Evolutionary conservation across 2,888 invertebrate genomes (phyloP).

Genomic region (Gerosis bhagava): DNA sequence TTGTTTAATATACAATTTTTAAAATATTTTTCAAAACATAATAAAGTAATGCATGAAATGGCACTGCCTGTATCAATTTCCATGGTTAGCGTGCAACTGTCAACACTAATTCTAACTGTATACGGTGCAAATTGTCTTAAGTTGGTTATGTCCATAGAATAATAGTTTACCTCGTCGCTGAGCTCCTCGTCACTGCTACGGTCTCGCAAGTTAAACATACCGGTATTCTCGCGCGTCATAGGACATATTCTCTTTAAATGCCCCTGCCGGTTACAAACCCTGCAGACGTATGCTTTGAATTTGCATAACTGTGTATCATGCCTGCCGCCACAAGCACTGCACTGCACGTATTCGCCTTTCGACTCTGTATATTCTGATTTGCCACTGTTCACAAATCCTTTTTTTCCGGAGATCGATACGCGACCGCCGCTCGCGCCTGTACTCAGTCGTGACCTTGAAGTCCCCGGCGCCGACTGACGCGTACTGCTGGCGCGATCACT

Average conservation of each 20-base stretch:
- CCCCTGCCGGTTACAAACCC: neutral
- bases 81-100: too few species aligned
- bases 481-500: neutral
- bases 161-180: conserved; percentile 25
- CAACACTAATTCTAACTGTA: too few species aligned
- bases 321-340: neutral
- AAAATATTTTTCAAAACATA: conserved; percentile 10
- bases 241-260: conserved; percentile 2
- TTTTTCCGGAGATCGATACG: too few species aligned
- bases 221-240: neutral
- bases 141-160: too few species aligned
- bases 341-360: neutral
- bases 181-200: neutral
- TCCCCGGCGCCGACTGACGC: neutral
- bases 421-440: neutral
- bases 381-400: too few species aligned
- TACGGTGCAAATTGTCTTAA: too few species aligned
- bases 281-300: neutral
- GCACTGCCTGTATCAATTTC: conserved; percentile 15
- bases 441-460: too few species aligned
- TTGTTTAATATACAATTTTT: neutral
- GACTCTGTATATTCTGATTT: too few species aligned
- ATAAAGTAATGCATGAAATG: conserved; percentile 21
- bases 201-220: neutral
- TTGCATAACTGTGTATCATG: too few species aligned